A percentile compares a stretch with the other conserved stretches of the same genome.
Conservation (phyloP, 2,113 vertebrate genomes). For the Fulmarus glacialis region DNA sequence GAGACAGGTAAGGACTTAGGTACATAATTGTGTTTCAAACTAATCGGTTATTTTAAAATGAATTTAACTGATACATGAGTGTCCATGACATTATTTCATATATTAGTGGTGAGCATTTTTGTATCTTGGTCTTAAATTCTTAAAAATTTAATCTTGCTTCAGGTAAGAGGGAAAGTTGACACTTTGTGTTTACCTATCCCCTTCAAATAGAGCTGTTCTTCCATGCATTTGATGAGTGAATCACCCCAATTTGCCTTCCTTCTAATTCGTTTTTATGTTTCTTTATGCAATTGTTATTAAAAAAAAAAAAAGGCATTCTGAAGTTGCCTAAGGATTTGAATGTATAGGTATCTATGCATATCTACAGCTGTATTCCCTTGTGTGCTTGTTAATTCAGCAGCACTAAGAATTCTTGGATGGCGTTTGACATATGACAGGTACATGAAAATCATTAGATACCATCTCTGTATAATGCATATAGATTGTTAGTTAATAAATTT, state of each 20-base stretch:
- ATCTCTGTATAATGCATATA: background rate
- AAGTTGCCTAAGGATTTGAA: background rate
- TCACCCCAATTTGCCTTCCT: background rate
- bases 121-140: background rate
- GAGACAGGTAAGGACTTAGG: conserved; percentile 83
- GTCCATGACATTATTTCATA: background rate
- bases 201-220: background rate
- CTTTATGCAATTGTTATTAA: background rate
- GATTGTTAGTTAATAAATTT: conserved; percentile 31
- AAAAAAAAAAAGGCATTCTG: background rate
- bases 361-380: background rate
- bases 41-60: background rate
- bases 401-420: background rate
- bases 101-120: background rate
- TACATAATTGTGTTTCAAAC: background rate
- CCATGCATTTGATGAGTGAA: background rate
- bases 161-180: background rate
- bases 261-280: background rate
- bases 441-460: conserved; percentile 6
- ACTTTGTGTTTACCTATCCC: background rate
- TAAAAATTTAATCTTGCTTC: background rate
- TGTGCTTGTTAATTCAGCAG: conserved; percentile 21
- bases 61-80: background rate
- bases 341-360: background rate
- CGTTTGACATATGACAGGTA: background rate